A percentile compares a stretch with the other conserved stretches of the same genome.
Conservation (phyloP, 2,888 invertebrate species). For the Eutolmus rufibarbis region DNA sequence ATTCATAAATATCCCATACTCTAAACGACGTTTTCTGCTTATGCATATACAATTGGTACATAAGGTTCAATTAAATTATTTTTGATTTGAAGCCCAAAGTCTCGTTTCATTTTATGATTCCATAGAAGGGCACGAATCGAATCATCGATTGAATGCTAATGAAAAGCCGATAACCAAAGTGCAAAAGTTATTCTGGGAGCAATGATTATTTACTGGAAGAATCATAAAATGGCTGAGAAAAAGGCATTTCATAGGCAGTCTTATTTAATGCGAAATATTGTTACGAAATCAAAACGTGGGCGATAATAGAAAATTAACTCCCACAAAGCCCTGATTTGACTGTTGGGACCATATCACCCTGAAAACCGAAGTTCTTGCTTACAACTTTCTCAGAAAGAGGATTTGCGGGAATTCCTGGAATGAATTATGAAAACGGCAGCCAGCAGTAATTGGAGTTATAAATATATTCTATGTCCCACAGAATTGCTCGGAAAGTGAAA, state of each 20-base stretch:
- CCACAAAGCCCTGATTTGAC: not conserved
- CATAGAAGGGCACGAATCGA: not conserved
- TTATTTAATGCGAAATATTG: not conserved
- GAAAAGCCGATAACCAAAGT: not conserved
- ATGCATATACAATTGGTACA: not conserved
- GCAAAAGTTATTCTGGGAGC: not conserved
- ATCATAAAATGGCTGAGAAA: not conserved
- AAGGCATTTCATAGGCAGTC: not conserved
- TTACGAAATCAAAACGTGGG: not conserved
- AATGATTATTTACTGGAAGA: not conserved
- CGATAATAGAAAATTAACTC: not conserved
- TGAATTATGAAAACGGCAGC: not conserved
- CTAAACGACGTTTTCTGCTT: too few species aligned
- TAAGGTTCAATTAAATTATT: not conserved
- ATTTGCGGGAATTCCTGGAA: not conserved
- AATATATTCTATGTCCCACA: not conserved
- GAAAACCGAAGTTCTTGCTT: not conserved
- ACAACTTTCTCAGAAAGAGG: not conserved
- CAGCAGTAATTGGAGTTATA: not conserved
- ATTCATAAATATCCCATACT: too few species aligned
- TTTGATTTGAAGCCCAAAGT: not conserved
- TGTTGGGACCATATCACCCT: not conserved
- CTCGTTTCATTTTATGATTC: not conserved
- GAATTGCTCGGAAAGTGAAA: not conserved
- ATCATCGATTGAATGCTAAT: not conserved